Evolutionary conservation across 2,113 vertebrate species (phyloP), one percentile per base, ranked within the genome.

Genomic region (Trochalopteron elliotii): DNA sequence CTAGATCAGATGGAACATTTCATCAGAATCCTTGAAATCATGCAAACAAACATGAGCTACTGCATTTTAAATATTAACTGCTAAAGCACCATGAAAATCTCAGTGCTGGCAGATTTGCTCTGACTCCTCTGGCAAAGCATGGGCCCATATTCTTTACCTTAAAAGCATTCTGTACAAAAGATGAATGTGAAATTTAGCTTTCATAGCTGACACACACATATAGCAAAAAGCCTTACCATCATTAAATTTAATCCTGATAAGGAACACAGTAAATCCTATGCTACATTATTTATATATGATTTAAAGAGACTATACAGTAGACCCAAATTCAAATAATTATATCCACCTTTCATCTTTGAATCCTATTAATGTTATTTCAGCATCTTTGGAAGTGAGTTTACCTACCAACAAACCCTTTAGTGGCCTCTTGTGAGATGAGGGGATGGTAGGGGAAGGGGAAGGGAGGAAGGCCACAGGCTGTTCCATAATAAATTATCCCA

Each of bases 31-130:
- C 65, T 85, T 93, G 80, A 91, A 95, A 92, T 61, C 77, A 76
- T 65, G 64, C 79, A 95, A 95, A 74, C 72, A 94, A 92, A 91
- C 52, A 71, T 1, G 17, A 95, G 65, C 76, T 82, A 75, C 64
- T 94, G 80, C 72, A 96, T 94, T 94, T 97, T 96, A 90, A 92
- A 67, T 91, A 64, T 80, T 69, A 94, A 82, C 63, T 90, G 59
- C 82, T 93, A 90, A 93, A 94, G 67, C 27, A 89, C 86, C 50
- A n/a, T 57, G 67, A 90, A 95, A 93, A 64, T 13, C 42, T 88
- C 55, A 56, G 8, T 33, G 44, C 45, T 63, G 68, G 67, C 90
- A 94, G 35, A 59, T 89, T 68, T 84, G 31, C 37, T 83, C 31
- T 13, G 25, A 61, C 25, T 93, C 37, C 55, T 89, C 47, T 90